Percentiles rank a stretch among this genome's conserved stretches.
Conservation (phyloP, 2,113 vertebrate species). For the Centropristis striata region DNA sequence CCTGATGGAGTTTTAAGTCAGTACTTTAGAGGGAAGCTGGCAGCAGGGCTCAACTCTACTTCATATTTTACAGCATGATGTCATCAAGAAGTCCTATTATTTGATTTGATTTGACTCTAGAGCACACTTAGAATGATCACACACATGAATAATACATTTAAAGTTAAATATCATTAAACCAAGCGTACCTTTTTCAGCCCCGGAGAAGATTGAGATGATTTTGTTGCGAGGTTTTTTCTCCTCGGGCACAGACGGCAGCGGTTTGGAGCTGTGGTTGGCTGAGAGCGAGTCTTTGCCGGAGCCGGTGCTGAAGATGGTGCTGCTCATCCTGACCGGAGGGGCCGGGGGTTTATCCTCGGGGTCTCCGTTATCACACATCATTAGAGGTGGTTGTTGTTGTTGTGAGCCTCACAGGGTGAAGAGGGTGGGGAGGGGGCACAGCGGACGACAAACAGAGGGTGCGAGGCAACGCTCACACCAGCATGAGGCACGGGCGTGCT, state of each 20-base stretch:
- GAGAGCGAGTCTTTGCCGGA: slow-evolving; percentile 91
- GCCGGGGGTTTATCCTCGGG: slow-evolving; percentile 98
- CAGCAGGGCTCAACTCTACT: too few species aligned
- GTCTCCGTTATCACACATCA: slow-evolving; percentile 97
- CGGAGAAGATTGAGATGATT: slow-evolving; percentile 97
- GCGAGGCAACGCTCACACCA: slow-evolving; percentile 66
- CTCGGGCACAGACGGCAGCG: slow-evolving; percentile 96
- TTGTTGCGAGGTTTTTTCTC: slow-evolving; percentile 95
- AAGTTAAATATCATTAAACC: neutral
- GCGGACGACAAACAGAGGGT: slow-evolving; percentile 44
- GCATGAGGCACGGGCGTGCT: slow-evolving; percentile 48
- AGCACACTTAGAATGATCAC: too few species aligned
- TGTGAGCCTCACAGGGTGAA: slow-evolving; percentile 21
- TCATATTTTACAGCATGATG: too few species aligned
- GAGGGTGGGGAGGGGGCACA: slow-evolving; percentile 11
- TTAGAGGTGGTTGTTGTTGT: slow-evolving; percentile 31
- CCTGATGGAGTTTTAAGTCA: too few species aligned
- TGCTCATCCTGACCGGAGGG: slow-evolving; percentile 96
- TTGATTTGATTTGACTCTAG: too few species aligned
- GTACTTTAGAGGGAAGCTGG: too few species aligned
- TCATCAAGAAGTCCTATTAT: too few species aligned
- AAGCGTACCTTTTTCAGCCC: slow-evolving; percentile 92
- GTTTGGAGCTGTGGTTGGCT: slow-evolving; percentile 95
- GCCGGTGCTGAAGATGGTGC: slow-evolving; percentile 90
- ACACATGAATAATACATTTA: neutral